Evolutionary conservation across 2,113 vertebrate species (phyloP), one percentile per base, ranked within the genome.

Genomic region (Falcunculus frontatus): DNA sequence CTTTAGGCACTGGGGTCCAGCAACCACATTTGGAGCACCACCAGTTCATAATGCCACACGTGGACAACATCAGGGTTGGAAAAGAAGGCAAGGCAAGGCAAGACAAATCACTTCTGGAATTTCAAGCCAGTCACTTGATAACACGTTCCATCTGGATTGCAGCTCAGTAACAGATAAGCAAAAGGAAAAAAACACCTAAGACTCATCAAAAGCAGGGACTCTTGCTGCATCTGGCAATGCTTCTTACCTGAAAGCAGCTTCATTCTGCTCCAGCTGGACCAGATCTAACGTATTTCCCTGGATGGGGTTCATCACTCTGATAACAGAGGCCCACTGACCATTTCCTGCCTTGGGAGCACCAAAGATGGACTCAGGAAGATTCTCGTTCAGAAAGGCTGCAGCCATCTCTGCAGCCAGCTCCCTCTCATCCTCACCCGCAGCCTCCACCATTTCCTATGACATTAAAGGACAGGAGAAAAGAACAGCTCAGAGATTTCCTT

Each of bases 351-450:
- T 99, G 11, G 99, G 99, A 9, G 99, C 98, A 25, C 99, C 99
- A 19, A 99, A 99, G 92, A 99, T 99, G 50, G 99, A 99, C 90
- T 99, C 99, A 0, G 99, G 99, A 33, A 99, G 98, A 83, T 99
- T 99, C 97, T 99, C 99, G 0, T 99, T 99, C 56, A 99, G 98
- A 93, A 99, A 99, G 5, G 99, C 99, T 9, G 99, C 99, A 3
- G 99, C 99, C 99, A 99, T 99, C 97, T 99, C 99, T 11, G 99
- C 99, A 20, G 99, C 99, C 67, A 99, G 95, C 74, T 99, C 99
- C 70, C 99, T 96, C 84, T 99, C 99, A 68, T 99, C 99, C 89
- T 99, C 99, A 8, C 99, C 99, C 0, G 99, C 99, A 26, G 99
- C 99, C 97, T 99, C 99, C 73, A 99, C 99, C 99, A 99, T 99